Conservation (phyloP, 2,888 invertebrate genomes). For the Synanthedon andrenaeformis region DNA sequence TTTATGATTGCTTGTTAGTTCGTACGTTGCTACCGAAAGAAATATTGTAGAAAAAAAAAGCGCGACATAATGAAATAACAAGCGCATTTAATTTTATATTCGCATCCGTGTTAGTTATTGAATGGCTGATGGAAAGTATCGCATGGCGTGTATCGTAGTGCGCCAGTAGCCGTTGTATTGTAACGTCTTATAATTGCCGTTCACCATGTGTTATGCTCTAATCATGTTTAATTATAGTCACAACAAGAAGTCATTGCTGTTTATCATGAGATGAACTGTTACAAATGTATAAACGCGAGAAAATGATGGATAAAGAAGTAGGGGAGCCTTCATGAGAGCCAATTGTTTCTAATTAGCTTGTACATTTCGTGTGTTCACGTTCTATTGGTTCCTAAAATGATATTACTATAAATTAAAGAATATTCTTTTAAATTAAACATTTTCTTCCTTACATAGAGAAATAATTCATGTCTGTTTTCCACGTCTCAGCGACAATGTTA, state of each 20-base stretch:
- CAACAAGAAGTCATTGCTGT: slow-evolving; percentile 61
- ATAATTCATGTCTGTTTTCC: too few species aligned
- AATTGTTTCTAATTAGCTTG: neutral
- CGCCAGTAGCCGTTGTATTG: slow-evolving; percentile 57
- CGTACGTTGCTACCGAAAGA: too few species aligned
- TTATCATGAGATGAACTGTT: slow-evolving; percentile 69
- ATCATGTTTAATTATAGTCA: slow-evolving; percentile 64
- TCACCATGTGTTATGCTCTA: slow-evolving; percentile 64
- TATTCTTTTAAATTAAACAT: too few species aligned
- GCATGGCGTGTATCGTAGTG: slow-evolving; percentile 48
- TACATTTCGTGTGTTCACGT: too few species aligned
- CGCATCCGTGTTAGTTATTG: slow-evolving; percentile 54
- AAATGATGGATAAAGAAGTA: slow-evolving; percentile 38
- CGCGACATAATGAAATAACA: slow-evolving; percentile 26
- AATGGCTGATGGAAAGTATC: slow-evolving; percentile 48
- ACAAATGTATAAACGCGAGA: slow-evolving; percentile 48
- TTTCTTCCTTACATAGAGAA: too few species aligned
- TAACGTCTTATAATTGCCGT: slow-evolving; percentile 61
- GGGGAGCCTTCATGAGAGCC: neutral
- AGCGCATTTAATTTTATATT: slow-evolving; percentile 35
- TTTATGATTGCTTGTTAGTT: too few species aligned
- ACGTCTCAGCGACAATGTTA: too few species aligned
- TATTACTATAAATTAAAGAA: too few species aligned
- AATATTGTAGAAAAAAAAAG: slow-evolving; percentile 14
- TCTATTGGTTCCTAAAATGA: too few species aligned